phyloP scores from a whole-genome alignment of 1,140 invertebrate genomes.

The Pseudachorutes palmiensis region DNA sequence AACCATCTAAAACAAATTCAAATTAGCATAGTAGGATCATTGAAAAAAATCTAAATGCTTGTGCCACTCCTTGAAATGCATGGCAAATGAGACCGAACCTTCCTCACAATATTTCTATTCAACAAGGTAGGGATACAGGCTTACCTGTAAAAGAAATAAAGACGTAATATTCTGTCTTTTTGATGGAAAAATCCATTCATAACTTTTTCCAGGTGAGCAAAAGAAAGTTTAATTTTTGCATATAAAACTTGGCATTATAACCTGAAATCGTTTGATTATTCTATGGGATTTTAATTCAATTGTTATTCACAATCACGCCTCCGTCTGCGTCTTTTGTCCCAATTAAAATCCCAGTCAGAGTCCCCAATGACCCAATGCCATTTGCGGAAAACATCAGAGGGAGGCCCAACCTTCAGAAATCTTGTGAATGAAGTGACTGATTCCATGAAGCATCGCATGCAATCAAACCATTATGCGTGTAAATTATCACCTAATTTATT shows the following conservation, averaged over 20 bases:
- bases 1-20: background rate
- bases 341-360: background rate
- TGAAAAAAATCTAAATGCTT: background rate
- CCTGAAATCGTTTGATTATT: background rate
- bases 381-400: background rate
- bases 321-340: background rate
- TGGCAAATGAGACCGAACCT: conserved; percentile 7
- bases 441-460: background rate
- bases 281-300: too few relatives aligned
- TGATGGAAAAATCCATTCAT: too few relatives aligned
- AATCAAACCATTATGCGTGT: background rate
- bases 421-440: background rate
- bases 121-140: background rate
- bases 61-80: background rate
- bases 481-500: background rate
- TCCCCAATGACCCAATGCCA: conserved; percentile 10
- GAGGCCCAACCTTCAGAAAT: background rate
- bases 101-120: background rate
- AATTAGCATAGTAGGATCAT: conserved; percentile 3
- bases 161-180: too few relatives aligned
- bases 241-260: background rate
- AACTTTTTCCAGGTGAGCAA: too few relatives aligned
- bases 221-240: background rate
- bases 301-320: background rate
- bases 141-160: background rate